Evolutionary conservation across 1,140 invertebrate genomes (phyloP).

Genomic region (Drosophila tsacasi): DNA sequence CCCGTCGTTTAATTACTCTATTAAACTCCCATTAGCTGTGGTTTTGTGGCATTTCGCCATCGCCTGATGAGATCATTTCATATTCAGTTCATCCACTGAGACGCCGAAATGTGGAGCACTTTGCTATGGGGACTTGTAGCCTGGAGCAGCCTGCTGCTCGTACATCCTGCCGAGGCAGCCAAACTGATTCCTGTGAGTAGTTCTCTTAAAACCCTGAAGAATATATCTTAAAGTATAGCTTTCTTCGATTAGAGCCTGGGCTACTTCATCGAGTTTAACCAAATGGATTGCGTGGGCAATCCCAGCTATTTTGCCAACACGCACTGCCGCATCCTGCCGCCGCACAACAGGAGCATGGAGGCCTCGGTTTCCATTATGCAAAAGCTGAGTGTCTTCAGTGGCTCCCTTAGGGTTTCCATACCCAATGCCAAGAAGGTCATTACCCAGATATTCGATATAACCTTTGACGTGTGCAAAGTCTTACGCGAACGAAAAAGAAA

Average conservation of each 20-base stretch:
- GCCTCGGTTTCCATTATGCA: slow-evolving; percentile 27
- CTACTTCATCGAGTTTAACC: slow-evolving; percentile 53
- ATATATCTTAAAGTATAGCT: background rate
- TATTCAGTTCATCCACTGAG: slow-evolving; percentile 10
- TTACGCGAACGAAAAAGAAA: slow-evolving; percentile 53
- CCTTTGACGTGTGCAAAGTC: slow-evolving; percentile 62
- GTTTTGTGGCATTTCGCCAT: slow-evolving; percentile 20
- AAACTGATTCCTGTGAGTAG: slow-evolving; percentile 20
- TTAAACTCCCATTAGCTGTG: slow-evolving; percentile 48
- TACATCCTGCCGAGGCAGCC: slow-evolving; percentile 26
- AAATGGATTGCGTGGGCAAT: slow-evolving; percentile 52
- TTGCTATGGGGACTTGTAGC: background rate
- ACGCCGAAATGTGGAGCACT: slow-evolving; percentile 25
- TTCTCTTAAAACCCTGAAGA: background rate
- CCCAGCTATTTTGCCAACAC: slow-evolving; percentile 34
- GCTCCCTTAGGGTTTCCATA: slow-evolving; percentile 42
- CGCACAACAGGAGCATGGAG: slow-evolving; percentile 39
- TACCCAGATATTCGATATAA: slow-evolving; percentile 53
- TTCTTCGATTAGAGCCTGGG: slow-evolving; percentile 28
- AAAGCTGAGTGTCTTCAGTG: slow-evolving; percentile 10
- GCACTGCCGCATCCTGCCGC: slow-evolving; percentile 24
- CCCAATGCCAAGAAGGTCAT: slow-evolving; percentile 56
- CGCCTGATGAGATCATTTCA: slow-evolving; percentile 5
- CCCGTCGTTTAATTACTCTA: slow-evolving; percentile 36
- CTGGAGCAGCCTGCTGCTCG: background rate